Evolutionary conservation across 2,888 invertebrate genomes (phyloP).

Genomic region (Pandemis corylana): DNA sequence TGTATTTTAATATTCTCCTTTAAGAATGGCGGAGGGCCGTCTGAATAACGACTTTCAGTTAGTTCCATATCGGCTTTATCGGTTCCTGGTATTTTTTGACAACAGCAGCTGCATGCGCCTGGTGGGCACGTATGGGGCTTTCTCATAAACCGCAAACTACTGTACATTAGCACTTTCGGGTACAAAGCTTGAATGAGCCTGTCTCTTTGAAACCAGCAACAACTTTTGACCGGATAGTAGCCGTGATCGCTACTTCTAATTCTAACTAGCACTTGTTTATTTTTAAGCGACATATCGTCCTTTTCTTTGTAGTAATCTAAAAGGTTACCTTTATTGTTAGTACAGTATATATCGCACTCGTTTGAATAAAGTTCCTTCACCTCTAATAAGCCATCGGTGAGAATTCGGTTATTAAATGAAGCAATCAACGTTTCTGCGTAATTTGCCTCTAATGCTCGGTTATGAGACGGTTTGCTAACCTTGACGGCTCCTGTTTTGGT

Average conservation of each 20-base stretch:
- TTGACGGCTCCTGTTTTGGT: not conserved
- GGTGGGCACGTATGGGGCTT: slow-evolving; percentile 18
- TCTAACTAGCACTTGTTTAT: not conserved
- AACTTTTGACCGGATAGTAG: slow-evolving; percentile 3
- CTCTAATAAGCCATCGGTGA: slow-evolving; percentile 19
- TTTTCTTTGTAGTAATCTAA: slow-evolving; percentile 8
- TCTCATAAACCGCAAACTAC: slow-evolving; percentile 27
- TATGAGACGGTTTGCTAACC: not conserved
- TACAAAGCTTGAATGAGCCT: slow-evolving; percentile 19
- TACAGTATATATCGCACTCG: slow-evolving; percentile 4
- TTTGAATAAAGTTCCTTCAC: slow-evolving; percentile 21
- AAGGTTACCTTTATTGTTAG: slow-evolving; percentile 15
- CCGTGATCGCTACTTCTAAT: not conserved
- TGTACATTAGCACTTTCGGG: slow-evolving; percentile 28
- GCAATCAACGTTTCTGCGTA: not conserved
- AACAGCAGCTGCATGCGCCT: slow-evolving; percentile 29
- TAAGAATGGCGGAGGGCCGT: not conserved
- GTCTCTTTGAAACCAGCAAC: slow-evolving; percentile 34
- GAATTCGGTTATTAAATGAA: not conserved
- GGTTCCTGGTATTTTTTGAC: slow-evolving; percentile 11
- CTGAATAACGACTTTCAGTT: not conserved
- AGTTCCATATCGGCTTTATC: not conserved
- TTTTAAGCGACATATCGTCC: not conserved
- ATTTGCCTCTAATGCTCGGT: not conserved
- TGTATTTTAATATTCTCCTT: not conserved